Base-by-base conservation (phyloP, 2,113 vertebrate species). In the Meleagris gallopavo region DNA sequence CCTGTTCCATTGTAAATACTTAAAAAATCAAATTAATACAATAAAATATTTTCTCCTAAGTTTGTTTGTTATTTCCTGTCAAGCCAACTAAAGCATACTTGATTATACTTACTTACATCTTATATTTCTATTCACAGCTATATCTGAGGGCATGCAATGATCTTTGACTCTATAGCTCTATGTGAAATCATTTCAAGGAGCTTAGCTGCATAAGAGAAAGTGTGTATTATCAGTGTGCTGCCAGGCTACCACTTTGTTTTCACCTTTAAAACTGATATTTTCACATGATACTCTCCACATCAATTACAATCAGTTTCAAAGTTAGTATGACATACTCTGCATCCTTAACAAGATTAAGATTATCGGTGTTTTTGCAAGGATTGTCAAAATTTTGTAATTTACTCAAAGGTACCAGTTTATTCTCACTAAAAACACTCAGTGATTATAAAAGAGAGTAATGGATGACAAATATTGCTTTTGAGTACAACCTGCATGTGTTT, bases 391-490 rank as follows among this genome's bases (percentile, higher is more conserved):
- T 86, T 73, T 72, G 4, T 41, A 69, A 30, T 55, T 86, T 71
- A 64, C 2, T 61, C 29, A 29, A 82, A 41, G 13, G 4, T 0
- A 54, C 1, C 0, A 54, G 34, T 27, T 73, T 43, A 38, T 4
- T 30, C 4, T 66, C 11, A 36, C 29, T 43, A 27, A 69, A 89
- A 86, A 46, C 17, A 61, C 25, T 61, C 11, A 61, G 1, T 0
- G 0, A 79, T 14, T 65, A 19, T 32, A 54, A 67, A 52, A 46
- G 5, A 30, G 45, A 60, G 13, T 15, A 41, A 52, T 3, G 55
- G 34, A 69, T 10, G 27, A 46, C 6, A 62, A 84, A n/a, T 1
- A n/a, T 2, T 45, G 8, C 0, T 55, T 89, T 43, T 32, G 6
- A 57, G 4, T n/a, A 65, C 7, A 7, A 36, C 3, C 52, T 65